Base-by-base conservation (phyloP, 1,140 invertebrate species). In the Himalopsyche phryganea region DNA sequence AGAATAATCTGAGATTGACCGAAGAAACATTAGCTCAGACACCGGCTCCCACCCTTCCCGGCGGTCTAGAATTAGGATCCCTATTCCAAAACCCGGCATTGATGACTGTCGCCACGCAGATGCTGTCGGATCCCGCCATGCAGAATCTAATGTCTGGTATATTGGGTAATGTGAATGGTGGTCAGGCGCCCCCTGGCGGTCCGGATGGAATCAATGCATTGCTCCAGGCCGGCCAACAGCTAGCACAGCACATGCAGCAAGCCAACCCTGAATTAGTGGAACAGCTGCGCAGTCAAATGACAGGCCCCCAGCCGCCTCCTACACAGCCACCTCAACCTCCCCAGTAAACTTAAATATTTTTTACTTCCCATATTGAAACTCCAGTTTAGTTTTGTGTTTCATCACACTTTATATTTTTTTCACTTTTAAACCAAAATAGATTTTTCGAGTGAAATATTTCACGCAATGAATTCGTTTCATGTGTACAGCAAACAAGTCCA, bases 111-210 rank as follows among this genome's bases (percentile, higher is more conserved):
- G 90, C 90, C 1, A 82, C 83, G 32, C 85, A 89, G 68, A 86
- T 93, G 81, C 74, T 93, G 41, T 78, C 82, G 5, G 85, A 92
- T 73, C 89, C 89, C 1, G 81, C 79, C 33, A 88, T 92, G 82
- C 84, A 88, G 67, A 86, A 87, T 68, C 79, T 91, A 73, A 77
- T 83, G 64, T 78, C 71, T 1, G 69, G 71, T 2, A 59, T 77
- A 13, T 72, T 75, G 69, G 71, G 51, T 17, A 68, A 66, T 13
- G 54, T 69, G 7, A 38, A 50, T 10, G 64, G 61, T 0, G 56
- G 60, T 7, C 52, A 56, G 1, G 60, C 45, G 5, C 52, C 50
- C 6, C 63, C 49, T 1, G 44, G 32, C 6, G 62, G 63, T 1
- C 52, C 63, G 7, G 66, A 52, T 0, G 67, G 70, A 10, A 72